phyloP scores from a whole-genome alignment of 2,888 invertebrate species.

The Drosophila paracracens region DNA sequence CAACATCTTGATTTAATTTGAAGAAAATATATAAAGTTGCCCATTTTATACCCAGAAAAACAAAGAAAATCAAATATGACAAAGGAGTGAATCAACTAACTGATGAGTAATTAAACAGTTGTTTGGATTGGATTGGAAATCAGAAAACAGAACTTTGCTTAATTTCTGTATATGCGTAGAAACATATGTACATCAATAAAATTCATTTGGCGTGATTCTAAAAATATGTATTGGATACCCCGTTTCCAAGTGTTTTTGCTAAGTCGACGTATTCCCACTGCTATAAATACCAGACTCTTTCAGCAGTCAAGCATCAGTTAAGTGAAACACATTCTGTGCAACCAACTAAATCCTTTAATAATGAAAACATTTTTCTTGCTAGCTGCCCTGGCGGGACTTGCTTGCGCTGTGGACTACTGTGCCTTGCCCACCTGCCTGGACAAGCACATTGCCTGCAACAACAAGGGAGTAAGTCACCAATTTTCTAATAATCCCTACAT shows the following conservation, averaged over 20 bases:
- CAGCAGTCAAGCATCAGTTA: constrained; percentile 13
- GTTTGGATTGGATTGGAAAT: constrained; percentile 12
- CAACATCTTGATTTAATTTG: constrained; percentile 17
- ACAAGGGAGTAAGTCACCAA: constrained; percentile 53
- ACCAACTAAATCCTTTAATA: not conserved
- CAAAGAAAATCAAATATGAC: not conserved
- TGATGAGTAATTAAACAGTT: constrained; percentile 15
- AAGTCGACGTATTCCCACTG: not conserved
- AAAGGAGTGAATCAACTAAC: constrained; percentile 1
- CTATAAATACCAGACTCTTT: constrained; percentile 22
- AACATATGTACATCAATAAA: not conserved
- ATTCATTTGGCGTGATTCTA: not conserved
- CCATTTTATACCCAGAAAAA: constrained; percentile 18
- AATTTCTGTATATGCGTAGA: not conserved
- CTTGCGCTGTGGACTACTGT: constrained; percentile 52
- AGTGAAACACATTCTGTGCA: constrained; percentile 3
- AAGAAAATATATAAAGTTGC: not conserved
- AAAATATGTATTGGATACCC: not conserved
- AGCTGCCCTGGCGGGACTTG: constrained; percentile 12
- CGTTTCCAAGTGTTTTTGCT: not conserved
- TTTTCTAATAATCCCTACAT: not conserved
- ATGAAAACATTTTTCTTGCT: constrained; percentile 23
- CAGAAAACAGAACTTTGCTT: constrained; percentile 3
- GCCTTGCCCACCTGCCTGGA: constrained; percentile 64
- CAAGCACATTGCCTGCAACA: constrained; percentile 66